Base-by-base conservation (phyloP, 2,113 vertebrate species). In the Centropus bengalensis region DNA sequence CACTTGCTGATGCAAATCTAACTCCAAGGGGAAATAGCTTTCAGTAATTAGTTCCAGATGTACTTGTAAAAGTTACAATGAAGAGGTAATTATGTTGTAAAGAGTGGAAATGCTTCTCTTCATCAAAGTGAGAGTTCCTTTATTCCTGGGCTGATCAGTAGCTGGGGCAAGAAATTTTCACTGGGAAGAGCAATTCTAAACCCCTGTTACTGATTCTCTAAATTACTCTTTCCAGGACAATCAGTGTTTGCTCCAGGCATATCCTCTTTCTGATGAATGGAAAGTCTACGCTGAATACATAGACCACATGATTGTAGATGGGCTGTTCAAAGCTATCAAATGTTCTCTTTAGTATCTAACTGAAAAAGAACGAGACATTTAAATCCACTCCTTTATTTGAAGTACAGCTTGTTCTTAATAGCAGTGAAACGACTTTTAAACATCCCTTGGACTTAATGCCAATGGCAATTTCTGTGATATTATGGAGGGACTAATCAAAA, bases 261-360 rank as follows among this genome's bases (percentile, higher is more conserved):
- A 98, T 91, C 90, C 96, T 63, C 94, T 97, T 90, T 98, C 98
- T 86, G 92, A 96, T 67, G 97, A 98, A 95, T 99, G 98, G 98
- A 95, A 95, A 93, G 95, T 92, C 33, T 98, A 98, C 97, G 96
- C 97, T 26, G 97, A 98, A 90, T 97, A 97, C 55, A 96, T 96
- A 91, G 98, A 99, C 97, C 91, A 88, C 79, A 98, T 98, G 91
- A 96, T 98, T 95, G 95, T 98, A 82, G 86, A 97, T 26, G 98
- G 98, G 55, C 97, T 98, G 95, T 97, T 96, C 93, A 97, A 96
- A 63, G 97, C 96, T 14, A 97, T 98, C 24, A 97, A 98, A 89
- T 98, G 98, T 96, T 98, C 98, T 66, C 97, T 98, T 93, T 98
- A 97, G 93, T 98, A 98, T 94, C 90, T 98, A 56, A 92, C 97